phyloP scores from a whole-genome alignment of 1,140 invertebrate genomes.

The Phenacoccus solenopsis region DNA sequence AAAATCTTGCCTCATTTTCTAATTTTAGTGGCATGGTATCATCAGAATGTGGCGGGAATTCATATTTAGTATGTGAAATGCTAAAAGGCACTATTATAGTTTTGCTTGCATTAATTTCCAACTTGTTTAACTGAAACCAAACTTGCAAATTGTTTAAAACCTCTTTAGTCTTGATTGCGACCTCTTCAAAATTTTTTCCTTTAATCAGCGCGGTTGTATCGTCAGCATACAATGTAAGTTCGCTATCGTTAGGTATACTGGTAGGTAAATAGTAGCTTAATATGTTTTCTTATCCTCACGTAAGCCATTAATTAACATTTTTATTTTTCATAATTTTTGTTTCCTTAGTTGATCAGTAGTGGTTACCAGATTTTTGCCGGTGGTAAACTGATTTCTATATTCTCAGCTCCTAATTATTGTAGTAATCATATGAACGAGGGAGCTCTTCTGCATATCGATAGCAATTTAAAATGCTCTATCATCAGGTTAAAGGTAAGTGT shows the following conservation, averaged over 20 bases:
- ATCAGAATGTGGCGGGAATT: no score
- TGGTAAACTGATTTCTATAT: conserved; percentile 81
- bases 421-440: conserved; percentile 6
- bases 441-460: not conserved
- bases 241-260: not conserved
- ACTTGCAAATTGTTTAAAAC: no score
- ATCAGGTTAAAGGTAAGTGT: not conserved
- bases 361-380: conserved; percentile 87
- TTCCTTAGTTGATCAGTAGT: conserved; percentile 65
- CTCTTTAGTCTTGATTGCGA: no score
- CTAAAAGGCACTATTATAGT: no score
- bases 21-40: no score
- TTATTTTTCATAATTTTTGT: not conserved
- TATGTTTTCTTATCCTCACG: not conserved
- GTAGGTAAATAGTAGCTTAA: not conserved
- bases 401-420: conserved; percentile 68
- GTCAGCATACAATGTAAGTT: not conserved
- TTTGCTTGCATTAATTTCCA: no score
- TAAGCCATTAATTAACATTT: not conserved
- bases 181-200: no score
- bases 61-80: no score
- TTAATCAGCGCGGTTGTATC: not conserved
- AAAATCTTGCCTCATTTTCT: no score
- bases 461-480: not conserved
- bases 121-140: no score